These are phyloP conservation scores for Drosophila nebulosa DNA, from an alignment of 1,140 invertebrate genomes.

Conservation along the genomic window DNA sequence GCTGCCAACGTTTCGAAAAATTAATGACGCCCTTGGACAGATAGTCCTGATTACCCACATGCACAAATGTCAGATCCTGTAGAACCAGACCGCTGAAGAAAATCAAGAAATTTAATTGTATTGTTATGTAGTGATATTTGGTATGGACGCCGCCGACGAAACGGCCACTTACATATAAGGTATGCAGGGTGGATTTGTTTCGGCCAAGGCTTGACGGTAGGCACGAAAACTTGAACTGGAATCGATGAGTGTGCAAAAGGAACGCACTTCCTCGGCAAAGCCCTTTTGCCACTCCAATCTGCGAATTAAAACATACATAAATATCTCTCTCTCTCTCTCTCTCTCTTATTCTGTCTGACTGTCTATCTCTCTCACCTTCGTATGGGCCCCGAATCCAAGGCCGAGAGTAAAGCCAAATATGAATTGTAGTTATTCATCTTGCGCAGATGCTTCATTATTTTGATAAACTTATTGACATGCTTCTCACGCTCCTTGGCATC, in stretches of 20 bases:
- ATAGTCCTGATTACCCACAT: constrained; percentile 96
- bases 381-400: constrained; percentile 97
- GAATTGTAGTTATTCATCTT: constrained; percentile 99
- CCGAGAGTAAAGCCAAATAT: constrained; percentile 97
- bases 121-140: too few relatives aligned
- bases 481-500: constrained; percentile 97
- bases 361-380: constrained; percentile 81
- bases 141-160: too few relatives aligned
- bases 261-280: constrained; percentile 95
- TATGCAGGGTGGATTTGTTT: constrained; percentile 98
- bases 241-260: constrained; percentile 97
- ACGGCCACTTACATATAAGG: constrained; percentile 95
- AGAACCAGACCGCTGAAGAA: constrained; percentile 94
- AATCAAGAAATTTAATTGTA: constrained; percentile 47
- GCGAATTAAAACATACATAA: neutral
- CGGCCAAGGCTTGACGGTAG: constrained; percentile 95
- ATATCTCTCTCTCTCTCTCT: neutral
- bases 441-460: constrained; percentile 98
- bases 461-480: constrained; percentile 98
- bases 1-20: constrained; percentile 98
- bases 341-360: neutral
- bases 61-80: constrained; percentile 99
- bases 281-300: constrained; percentile 97
- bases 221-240: constrained; percentile 97
- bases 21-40: constrained; percentile 94